A percentile compares a stretch with the other conserved stretches of the same genome.
Evolutionary conservation across 2,888 invertebrate genomes (phyloP).

Genomic region (Patella caerulea): DNA sequence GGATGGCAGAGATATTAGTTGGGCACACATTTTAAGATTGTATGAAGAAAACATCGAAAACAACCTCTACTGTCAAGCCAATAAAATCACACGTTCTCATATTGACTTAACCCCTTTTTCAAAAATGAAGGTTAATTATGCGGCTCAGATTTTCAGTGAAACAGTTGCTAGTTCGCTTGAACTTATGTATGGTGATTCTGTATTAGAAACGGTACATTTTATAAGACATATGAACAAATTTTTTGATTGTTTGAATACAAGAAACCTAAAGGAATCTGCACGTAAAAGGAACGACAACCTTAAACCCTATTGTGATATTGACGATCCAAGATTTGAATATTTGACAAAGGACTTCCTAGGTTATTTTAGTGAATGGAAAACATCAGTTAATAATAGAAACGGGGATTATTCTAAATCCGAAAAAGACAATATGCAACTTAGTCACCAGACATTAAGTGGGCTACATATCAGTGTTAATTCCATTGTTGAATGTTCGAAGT

Average conservation of each 20-base stretch:
- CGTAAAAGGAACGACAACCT: too few relatives aligned
- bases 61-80: too few relatives aligned
- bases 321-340: neutral
- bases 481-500: neutral
- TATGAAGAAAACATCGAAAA: neutral
- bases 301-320: neutral
- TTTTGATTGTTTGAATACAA: too few relatives aligned
- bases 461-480: conserved; percentile 15
- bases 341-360: conserved; percentile 5
- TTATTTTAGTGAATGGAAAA: conserved; percentile 7
- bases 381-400: neutral
- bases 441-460: conserved; percentile 18
- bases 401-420: conserved; percentile 3
- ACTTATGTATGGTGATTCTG: too few relatives aligned
- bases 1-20: conserved; percentile 8
- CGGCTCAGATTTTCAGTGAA: too few relatives aligned
- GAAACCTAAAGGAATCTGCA: too few relatives aligned
- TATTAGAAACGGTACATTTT: too few relatives aligned
- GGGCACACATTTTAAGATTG: neutral
- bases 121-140: too few relatives aligned
- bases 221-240: too few relatives aligned
- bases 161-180: too few relatives aligned
- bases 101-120: too few relatives aligned
- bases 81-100: too few relatives aligned
- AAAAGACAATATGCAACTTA: conserved; percentile 17